Percentiles rank a stretch among this genome's conserved stretches.
phyloP scores from a whole-genome alignment of 1,140 invertebrate genomes.

The Hesperophylax magnus region DNA sequence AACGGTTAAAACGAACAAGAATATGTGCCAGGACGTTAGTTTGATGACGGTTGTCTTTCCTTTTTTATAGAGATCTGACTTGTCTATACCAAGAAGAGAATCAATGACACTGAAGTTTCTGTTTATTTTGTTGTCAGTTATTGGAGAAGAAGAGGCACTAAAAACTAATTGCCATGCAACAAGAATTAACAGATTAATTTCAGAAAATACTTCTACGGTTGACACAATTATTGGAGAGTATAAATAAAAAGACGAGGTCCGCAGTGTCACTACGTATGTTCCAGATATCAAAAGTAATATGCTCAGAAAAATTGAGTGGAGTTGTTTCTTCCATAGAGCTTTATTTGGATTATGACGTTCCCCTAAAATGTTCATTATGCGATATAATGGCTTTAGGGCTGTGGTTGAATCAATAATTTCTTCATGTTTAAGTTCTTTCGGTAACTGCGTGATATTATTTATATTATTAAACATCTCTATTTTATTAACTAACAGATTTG shows the following conservation, averaged over 20 bases:
- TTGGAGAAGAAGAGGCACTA: background rate
- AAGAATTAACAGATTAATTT: background rate
- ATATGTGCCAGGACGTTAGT: background rate
- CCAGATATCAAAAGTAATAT: background rate
- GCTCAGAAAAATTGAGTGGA: background rate
- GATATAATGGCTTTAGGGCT: background rate
- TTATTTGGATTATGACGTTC: background rate
- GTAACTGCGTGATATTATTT: no score
- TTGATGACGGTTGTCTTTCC: background rate
- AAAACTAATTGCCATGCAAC: background rate
- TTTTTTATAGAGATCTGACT: background rate
- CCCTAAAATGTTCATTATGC: background rate
- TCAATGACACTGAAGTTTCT: background rate
- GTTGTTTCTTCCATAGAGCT: background rate
- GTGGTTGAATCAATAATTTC: background rate
- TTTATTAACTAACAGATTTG: no score
- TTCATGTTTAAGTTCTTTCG: no score
- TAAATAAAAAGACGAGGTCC: background rate
- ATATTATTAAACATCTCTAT: no score
- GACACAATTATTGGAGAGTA: background rate
- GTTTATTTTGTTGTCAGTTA: background rate
- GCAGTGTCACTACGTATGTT: background rate
- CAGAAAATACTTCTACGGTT: background rate
- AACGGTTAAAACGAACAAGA: background rate
- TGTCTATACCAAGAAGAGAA: background rate